Percentiles rank a stretch among this genome's conserved stretches.
Evolutionary conservation across 2,113 vertebrate species (phyloP).

Genomic region (Patagioenas fasciata): DNA sequence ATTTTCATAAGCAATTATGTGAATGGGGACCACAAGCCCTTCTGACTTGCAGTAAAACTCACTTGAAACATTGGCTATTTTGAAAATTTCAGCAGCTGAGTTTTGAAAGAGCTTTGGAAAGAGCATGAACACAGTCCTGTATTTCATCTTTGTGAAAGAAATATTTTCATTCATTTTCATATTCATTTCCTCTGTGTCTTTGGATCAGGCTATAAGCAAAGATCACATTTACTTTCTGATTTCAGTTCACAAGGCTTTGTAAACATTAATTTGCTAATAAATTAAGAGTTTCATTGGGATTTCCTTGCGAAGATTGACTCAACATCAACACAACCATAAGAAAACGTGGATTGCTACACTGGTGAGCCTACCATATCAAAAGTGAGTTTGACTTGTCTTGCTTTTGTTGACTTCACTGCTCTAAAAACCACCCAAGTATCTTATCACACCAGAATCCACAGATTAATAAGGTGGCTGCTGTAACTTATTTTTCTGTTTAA

Average conservation of each 20-base stretch:
- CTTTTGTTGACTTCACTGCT: not conserved
- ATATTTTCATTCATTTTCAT: not conserved
- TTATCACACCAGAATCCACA: not conserved
- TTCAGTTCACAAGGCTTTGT: not conserved
- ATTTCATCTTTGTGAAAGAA: not conserved
- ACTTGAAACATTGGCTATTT: not conserved
- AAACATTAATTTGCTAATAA: not conserved
- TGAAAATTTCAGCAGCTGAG: not conserved
- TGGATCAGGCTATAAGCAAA: not conserved
- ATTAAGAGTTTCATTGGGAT: not conserved
- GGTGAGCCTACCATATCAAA: not conserved
- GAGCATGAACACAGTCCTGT: not conserved
- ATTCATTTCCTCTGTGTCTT: not conserved
- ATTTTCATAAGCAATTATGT: conserved; percentile 22
- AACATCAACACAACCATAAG: not conserved
- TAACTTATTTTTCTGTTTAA: not conserved
- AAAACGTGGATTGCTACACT: not conserved
- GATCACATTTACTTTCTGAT: not conserved
- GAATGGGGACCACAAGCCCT: not conserved
- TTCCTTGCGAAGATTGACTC: not conserved
- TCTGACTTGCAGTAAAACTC: not conserved
- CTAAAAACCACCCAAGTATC: not conserved
- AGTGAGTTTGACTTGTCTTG: not conserved
- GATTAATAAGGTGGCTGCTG: not conserved
- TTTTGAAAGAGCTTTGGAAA: not conserved